A percentile compares a stretch with the other conserved stretches of the same genome.
Conservation (phyloP, 2,888 invertebrate species). For the Punctoribates punctum region DNA sequence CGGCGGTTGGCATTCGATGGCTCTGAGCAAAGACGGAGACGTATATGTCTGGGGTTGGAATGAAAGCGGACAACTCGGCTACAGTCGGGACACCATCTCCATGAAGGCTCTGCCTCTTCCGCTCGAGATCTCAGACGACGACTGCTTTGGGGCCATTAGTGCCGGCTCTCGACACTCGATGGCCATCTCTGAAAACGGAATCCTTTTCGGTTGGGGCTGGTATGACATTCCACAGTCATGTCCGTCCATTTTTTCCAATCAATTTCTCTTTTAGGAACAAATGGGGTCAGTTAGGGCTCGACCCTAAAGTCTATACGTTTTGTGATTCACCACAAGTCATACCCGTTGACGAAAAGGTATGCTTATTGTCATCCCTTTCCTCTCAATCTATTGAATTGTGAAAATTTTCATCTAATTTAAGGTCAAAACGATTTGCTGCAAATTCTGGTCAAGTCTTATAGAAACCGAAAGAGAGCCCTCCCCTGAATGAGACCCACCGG, state of each 20-base stretch:
- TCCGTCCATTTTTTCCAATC: not conserved
- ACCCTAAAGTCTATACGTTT: not conserved
- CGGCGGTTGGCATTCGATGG: constrained; percentile 83
- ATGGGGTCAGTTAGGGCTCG: constrained; percentile 43
- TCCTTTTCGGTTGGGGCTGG: constrained; percentile 39
- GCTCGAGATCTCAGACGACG: constrained; percentile 38
- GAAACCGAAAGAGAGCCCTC: constrained; percentile 39
- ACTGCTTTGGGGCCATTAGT: constrained; percentile 27
- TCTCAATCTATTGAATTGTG: not conserved
- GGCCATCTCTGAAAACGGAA: constrained; percentile 42
- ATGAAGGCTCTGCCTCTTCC: constrained; percentile 29
- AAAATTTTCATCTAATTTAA: not conserved
- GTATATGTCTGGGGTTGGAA: constrained; percentile 91
- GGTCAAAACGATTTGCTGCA: constrained; percentile 37
- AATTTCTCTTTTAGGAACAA: constrained; percentile 31
- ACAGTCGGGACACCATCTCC: constrained; percentile 50
- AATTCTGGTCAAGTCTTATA: constrained; percentile 44
- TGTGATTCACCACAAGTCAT: constrained; percentile 22
- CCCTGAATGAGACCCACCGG: not conserved
- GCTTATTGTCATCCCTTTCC: not conserved
- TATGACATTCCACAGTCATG: not conserved
- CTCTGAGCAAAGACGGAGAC: constrained; percentile 62
- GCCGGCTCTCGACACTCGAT: constrained; percentile 44
- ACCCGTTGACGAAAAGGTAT: constrained; percentile 37
- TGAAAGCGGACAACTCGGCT: constrained; percentile 76